These are phyloP conservation scores for Carlito syrichta DNA, from an alignment of 2,113 vertebrate genomes.

Conservation along the genomic window DNA sequence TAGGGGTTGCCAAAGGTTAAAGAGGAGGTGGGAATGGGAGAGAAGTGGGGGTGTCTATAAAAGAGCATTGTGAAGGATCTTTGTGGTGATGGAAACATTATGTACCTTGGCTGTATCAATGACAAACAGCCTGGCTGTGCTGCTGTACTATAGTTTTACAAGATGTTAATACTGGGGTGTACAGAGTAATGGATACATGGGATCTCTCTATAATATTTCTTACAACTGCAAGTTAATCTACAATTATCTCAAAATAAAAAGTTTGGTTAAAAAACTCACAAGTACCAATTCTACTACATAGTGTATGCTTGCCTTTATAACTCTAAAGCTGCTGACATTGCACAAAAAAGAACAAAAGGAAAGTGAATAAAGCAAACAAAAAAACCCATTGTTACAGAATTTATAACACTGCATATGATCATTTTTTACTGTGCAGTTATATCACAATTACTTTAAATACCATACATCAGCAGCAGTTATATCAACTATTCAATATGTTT, in stretches of 20 bases:
- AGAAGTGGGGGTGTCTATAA: neutral
- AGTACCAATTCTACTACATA: neutral
- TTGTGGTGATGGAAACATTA: neutral
- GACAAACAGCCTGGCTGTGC: neutral
- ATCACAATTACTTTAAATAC: neutral
- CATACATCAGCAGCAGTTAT: neutral
- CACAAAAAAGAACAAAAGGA: neutral
- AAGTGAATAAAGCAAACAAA: neutral
- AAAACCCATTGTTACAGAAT: neutral
- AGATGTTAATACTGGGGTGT: neutral
- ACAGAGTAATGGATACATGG: neutral
- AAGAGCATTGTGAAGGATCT: neutral
- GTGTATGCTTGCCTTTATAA: neutral
- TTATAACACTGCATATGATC: neutral
- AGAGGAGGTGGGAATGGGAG: rapidly evolving
- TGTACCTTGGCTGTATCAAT: neutral
- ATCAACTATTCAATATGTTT: neutral
- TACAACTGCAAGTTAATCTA: neutral
- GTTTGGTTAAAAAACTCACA: neutral
- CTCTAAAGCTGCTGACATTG: neutral
- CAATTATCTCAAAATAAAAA: neutral
- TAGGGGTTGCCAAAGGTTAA: neutral
- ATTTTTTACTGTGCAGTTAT: neutral
- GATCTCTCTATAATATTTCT: neutral
- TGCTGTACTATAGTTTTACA: neutral